phyloP scores from a whole-genome alignment of 2,888 invertebrate species.

The Muschampia plurimacula region DNA sequence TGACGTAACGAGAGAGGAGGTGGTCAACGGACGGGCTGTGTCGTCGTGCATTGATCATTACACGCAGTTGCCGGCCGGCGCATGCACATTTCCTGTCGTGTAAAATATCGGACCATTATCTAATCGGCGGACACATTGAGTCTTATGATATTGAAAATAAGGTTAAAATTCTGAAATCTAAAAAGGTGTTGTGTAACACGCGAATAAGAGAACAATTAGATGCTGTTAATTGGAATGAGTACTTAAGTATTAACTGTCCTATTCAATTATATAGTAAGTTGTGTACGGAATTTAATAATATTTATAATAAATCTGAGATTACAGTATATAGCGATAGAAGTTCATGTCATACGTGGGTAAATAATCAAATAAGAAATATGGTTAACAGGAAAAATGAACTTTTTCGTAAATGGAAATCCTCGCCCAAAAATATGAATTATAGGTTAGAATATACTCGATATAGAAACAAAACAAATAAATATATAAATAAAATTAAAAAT shows the following conservation, averaged over 20 bases:
- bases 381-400: constrained; percentile 12
- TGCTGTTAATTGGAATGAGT: background rate
- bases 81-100: constrained; percentile 21
- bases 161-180: background rate
- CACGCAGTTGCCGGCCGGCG: constrained; percentile 11
- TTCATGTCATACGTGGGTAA: background rate
- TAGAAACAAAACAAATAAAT: constrained; percentile 19
- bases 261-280: constrained; percentile 1
- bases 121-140: background rate
- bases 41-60: constrained; percentile 40
- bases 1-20: constrained; percentile 31
- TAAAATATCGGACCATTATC: constrained; percentile 32
- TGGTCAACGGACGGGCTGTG: constrained; percentile 21
- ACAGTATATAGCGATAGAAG: background rate
- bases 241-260: constrained; percentile 1
- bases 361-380: background rate
- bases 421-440: constrained; percentile 16
- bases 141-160: too few relatives aligned
- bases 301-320: background rate
- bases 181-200: background rate
- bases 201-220: constrained; percentile 15
- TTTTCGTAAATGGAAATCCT: constrained; percentile 15
- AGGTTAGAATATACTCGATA: constrained; percentile 17
- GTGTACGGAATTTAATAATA: background rate
- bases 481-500: constrained; percentile 14